Conservation (phyloP, 2,113 vertebrate species). For the Ondatra zibethicus region DNA sequence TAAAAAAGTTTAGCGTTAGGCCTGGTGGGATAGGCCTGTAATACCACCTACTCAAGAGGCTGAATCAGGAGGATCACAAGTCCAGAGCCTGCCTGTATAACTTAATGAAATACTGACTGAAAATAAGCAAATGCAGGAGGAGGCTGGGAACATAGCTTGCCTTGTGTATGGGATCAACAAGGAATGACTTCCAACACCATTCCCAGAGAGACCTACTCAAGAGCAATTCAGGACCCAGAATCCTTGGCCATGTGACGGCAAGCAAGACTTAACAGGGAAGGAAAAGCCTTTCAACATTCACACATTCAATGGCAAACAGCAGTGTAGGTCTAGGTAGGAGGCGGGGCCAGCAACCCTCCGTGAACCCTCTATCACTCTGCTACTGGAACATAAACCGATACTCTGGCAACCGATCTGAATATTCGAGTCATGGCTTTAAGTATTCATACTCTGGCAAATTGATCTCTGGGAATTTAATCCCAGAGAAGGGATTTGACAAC, state of each 20-base stretch:
- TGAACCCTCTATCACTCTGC: neutral
- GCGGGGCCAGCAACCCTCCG: neutral
- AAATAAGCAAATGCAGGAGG: neutral
- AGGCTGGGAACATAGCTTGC: neutral
- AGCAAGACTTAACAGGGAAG: neutral
- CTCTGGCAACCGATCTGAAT: constrained; percentile 36
- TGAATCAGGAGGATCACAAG: neutral
- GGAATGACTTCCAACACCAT: constrained; percentile 30
- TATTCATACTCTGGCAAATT: neutral
- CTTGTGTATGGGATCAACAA: neutral
- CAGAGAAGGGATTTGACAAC: constrained; percentile 25
- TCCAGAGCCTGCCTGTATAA: neutral
- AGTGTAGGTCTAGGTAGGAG: neutral
- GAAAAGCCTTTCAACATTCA: neutral
- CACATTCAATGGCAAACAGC: constrained; percentile 19
- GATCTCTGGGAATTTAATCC: constrained; percentile 34
- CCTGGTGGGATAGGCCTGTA: neutral
- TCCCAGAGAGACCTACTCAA: neutral
- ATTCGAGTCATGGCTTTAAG: constrained; percentile 4
- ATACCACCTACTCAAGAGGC: neutral
- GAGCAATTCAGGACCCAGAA: neutral
- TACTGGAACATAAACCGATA: neutral
- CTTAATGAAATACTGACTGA: neutral
- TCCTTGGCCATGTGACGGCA: neutral
- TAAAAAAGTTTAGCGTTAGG: neutral